Evolutionary conservation across 37 sponge, comb jelly and placozoan species (phyloP).

Genomic region (Chondrilla cf. caribensis): DNA sequence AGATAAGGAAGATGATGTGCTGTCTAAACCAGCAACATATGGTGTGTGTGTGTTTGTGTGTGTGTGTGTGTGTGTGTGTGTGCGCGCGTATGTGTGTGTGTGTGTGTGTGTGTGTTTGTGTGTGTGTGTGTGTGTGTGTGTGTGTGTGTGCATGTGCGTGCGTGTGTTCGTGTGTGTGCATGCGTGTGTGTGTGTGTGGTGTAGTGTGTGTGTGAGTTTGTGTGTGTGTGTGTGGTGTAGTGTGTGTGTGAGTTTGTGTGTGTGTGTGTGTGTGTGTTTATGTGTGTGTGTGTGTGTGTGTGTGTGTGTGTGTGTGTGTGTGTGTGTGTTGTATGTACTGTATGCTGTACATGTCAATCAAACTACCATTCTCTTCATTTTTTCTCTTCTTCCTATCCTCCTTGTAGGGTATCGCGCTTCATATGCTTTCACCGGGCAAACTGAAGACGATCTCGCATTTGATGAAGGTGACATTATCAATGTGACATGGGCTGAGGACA

Average conservation of each 20-base stretch:
- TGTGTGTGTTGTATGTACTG: no score
- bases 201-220: no score
- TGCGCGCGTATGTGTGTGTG: constrained; percentile 6
- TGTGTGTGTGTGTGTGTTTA: no score
- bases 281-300: no score
- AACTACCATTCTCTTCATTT: no score
- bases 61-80: constrained; percentile 30
- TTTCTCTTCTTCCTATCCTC: neutral
- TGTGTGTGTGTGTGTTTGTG: constrained; percentile 20
- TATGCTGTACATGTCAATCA: no score
- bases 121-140: constrained; percentile 11
- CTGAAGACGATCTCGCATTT: constrained; percentile 65
- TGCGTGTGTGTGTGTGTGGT: no score
- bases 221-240: no score
- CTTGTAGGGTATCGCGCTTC: constrained; percentile 58
- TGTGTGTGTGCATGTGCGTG: constrained; percentile 7
- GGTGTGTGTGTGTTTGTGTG: constrained; percentile 11
- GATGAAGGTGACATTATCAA: constrained; percentile 63
- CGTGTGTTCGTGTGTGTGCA: constrained; percentile 1
- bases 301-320: no score
- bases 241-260: no score
- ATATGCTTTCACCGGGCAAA: constrained; percentile 40
- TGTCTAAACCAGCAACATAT: no score
- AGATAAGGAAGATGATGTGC: no score
- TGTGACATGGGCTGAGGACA: constrained; percentile 75